A percentile compares a stretch with the other conserved stretches of the same genome.
These are phyloP conservation scores for Nothobranchius furzeri DNA, from an alignment of 2,113 vertebrate genomes.

Conservation along the genomic window DNA sequence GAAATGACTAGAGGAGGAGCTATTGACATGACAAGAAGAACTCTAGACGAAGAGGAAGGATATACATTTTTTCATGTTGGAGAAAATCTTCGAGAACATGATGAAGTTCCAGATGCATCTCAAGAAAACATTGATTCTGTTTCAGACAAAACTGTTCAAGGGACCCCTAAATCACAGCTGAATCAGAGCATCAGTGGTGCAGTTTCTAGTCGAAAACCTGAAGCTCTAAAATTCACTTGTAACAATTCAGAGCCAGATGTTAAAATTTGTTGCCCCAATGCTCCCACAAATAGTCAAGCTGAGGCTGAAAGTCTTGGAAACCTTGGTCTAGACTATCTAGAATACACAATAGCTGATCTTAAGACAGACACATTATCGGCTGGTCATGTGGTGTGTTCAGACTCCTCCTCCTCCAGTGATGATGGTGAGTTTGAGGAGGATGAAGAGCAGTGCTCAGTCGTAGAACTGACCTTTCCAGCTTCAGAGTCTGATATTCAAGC, in stretches of 20 bases:
- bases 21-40: conserved; percentile 94
- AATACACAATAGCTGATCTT: conserved; percentile 74
- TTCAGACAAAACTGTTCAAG: conserved; percentile 19
- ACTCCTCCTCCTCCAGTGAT: conserved; percentile 90
- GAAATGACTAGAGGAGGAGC: conserved; percentile 99
- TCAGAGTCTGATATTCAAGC: background rate
- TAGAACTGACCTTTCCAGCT: conserved; percentile 84
- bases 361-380: conserved; percentile 76
- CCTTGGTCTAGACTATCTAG: conserved; percentile 73
- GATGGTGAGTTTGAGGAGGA: conserved; percentile 54
- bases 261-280: conserved; percentile 35
- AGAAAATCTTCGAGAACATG: conserved; percentile 58
- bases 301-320: conserved; percentile 57
- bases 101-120: conserved; percentile 36
- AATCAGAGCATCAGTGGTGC: conserved; percentile 2
- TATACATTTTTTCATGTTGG: conserved; percentile 89
- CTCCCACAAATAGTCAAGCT: conserved; percentile 35
- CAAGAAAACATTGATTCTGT: conserved; percentile 17
- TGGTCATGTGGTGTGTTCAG: conserved; percentile 76
- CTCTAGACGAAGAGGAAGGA: conserved; percentile 81
- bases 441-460: conserved; percentile 87
- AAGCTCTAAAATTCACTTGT: conserved; percentile 13
- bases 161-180: conserved; percentile 6
- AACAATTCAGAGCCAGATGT: conserved; percentile 35
- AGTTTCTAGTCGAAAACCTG: conserved; percentile 24